Base-by-base conservation (phyloP, 2,888 invertebrate species). In the Agrochola litura region DNA sequence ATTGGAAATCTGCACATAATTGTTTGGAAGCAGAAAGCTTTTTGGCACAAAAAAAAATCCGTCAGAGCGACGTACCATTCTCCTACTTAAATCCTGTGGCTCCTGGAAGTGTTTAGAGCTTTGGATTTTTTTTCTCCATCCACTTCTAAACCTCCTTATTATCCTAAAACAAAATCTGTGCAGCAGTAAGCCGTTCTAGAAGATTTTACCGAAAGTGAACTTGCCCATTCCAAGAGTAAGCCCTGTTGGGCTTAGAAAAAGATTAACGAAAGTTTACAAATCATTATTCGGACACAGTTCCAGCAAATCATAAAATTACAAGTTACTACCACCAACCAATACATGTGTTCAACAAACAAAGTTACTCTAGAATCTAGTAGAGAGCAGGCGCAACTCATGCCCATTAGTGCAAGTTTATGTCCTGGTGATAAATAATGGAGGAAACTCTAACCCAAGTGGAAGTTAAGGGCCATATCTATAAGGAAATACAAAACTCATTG, bases 401-500 rank as follows among this genome's bases (percentile, higher is more conserved):
- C 52, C 14, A 54, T 61, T 49, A 54, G 54, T 66, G 30, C 56
- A 67, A 54, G n/a, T 64, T 83, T 56, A 63, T 41, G 46, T 63
- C 14, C 22, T 66, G 19, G 1, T 56, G 19, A 37, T 64, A 52
- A 63, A 54, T 78, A 69, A 64, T 54, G 12, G 19, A 83, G 52
- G 52, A 69, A 69, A 46, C 83, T 46, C 25, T 69, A 52, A 78
- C 37, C 37, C 60, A 43, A 61, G 14, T 61, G 30, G 49, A 61
- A 63, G 64, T 37, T 43, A 63, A 70, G 85, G 66, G 30, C 52
- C 46, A 46, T 68, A 73, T 73, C 25, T 67, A 67, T 56, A 73
- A 77, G 86, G 86, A 86, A 83, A 82, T 69, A 68, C 37, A 68
- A 69, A 75, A 64, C 68, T 60, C 58, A 74, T 73, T 37, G 58